These are phyloP conservation scores for Hyphantria cunea DNA, from an alignment of 1,140 invertebrate species.

Conservation along the genomic window DNA sequence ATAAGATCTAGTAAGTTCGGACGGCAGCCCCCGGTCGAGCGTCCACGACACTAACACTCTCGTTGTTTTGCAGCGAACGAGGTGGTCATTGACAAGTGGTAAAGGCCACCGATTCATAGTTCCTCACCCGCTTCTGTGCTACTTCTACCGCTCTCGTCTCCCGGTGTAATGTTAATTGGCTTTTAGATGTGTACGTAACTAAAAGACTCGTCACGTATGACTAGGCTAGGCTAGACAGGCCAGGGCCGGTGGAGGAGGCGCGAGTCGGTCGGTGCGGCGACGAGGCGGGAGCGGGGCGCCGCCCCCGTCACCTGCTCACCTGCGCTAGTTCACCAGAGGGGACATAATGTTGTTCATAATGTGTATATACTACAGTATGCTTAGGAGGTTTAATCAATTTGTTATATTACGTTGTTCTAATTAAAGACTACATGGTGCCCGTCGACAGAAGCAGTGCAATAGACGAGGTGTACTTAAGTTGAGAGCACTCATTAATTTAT, in stretches of 20 bases:
- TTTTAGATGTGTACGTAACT: slow-evolving; percentile 47
- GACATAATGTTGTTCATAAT: slow-evolving; percentile 74
- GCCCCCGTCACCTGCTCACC: slow-evolving; percentile 47
- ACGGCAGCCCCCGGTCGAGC: slow-evolving; percentile 62
- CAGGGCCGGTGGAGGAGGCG: slow-evolving; percentile 29
- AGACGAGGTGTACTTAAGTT: slow-evolving; percentile 81
- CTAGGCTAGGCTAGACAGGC: slow-evolving; percentile 22
- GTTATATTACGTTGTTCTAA: slow-evolving; percentile 79
- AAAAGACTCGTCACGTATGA: slow-evolving; percentile 37
- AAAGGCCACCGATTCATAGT: slow-evolving; percentile 76
- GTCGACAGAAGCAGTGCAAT: slow-evolving; percentile 79
- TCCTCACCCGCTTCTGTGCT: slow-evolving; percentile 76
- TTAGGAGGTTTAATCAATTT: slow-evolving; percentile 80
- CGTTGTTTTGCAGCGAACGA: slow-evolving; percentile 84
- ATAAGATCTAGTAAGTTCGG: slow-evolving; percentile 70
- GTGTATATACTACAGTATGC: slow-evolving; percentile 80
- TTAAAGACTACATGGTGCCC: slow-evolving; percentile 81
- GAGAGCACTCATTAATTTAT: slow-evolving; percentile 79
- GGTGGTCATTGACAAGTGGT: slow-evolving; percentile 83
- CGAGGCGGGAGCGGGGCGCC: slow-evolving; percentile 35
- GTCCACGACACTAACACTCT: slow-evolving; percentile 66
- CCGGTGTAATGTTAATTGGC: slow-evolving; percentile 59
- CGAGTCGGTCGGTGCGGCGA: slow-evolving; percentile 34
- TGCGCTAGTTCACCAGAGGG: slow-evolving; percentile 66
- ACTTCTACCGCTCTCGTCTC: slow-evolving; percentile 72